A percentile compares a stretch with the other conserved stretches of the same genome.
These are phyloP conservation scores for Brassicogethes aeneus DNA, from an alignment of 2,888 invertebrate genomes.

Conservation along the genomic window DNA sequence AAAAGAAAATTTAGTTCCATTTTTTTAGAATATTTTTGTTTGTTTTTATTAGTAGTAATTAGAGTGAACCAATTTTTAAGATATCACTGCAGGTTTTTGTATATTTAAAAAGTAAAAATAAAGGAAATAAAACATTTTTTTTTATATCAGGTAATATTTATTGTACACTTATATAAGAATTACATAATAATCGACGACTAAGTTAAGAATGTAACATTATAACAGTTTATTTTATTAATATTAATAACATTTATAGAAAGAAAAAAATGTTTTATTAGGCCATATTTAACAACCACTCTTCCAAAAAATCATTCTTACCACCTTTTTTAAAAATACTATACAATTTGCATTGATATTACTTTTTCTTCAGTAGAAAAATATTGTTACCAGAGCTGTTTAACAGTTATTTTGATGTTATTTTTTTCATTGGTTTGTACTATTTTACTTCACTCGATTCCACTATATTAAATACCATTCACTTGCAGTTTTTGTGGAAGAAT, in stretches of 20 bases:
- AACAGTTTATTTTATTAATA: conserved; percentile 29
- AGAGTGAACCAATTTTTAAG: no score
- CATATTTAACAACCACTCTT: conserved; percentile 26
- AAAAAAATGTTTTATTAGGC: conserved; percentile 26
- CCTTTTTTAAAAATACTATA: conserved; percentile 1
- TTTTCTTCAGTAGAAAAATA: conserved; percentile 1
- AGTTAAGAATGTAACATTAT: conserved; percentile 30
- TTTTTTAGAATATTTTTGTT: no score
- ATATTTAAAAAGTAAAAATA: no score
- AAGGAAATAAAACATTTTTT: no score
- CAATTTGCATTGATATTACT: conserved; percentile 2
- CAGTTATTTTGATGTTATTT: background rate
- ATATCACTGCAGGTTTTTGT: no score
- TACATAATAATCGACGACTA: conserved; percentile 33
- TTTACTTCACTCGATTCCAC: background rate
- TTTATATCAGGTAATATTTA: conserved; percentile 20
- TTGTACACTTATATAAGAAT: conserved; percentile 34
- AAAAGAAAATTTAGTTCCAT: no score
- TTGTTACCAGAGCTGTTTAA: conserved; percentile 1
- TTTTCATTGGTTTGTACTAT: background rate
- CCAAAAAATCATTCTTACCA: conserved; percentile 6
- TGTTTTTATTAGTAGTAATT: no score
- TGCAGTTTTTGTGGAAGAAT: no score
- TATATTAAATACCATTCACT: no score
- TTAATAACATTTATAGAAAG: conserved; percentile 35